phyloP scores from a whole-genome alignment of 2,888 invertebrate species.

The Allygus modestus region DNA sequence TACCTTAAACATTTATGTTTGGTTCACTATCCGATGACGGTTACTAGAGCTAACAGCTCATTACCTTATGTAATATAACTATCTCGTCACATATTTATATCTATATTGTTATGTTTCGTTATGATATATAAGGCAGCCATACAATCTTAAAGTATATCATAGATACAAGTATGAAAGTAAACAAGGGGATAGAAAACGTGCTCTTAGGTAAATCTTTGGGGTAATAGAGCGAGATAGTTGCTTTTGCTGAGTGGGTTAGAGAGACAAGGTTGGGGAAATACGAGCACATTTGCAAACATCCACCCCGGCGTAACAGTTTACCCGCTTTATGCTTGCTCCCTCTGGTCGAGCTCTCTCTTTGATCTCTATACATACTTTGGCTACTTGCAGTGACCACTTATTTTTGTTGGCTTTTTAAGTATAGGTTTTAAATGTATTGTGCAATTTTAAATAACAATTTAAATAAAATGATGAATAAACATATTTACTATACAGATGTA shows the following conservation, averaged over 20 bases:
- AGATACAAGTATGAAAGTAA: not conserved
- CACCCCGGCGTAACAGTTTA: conserved; percentile 3
- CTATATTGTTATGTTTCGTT: too few species aligned
- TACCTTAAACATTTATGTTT: too few species aligned
- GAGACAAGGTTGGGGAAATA: conserved; percentile 42
- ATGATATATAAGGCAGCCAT: too few species aligned
- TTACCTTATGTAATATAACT: too few species aligned
- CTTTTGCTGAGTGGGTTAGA: conserved; percentile 45
- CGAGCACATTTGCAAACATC: conserved; percentile 56
- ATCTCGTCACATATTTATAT: too few species aligned
- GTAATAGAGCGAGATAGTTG: conserved; percentile 38
- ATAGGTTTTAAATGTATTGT: too few species aligned
- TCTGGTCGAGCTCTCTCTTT: not conserved
- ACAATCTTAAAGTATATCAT: too few species aligned
- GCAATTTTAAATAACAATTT: too few species aligned
- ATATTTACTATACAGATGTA: too few species aligned
- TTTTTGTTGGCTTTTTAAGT: not conserved
- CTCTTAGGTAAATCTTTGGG: conserved; percentile 28
- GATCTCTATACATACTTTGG: conserved; percentile 18
- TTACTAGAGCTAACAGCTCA: too few species aligned
- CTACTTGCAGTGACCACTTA: not conserved
- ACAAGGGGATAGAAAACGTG: not conserved
- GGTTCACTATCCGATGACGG: too few species aligned
- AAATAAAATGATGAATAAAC: too few species aligned
- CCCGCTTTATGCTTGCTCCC: conserved; percentile 33